These are phyloP conservation scores for Zenarchopterus dispar DNA, from an alignment of 2,797 vertebrate species.

Conservation along the genomic window DNA sequence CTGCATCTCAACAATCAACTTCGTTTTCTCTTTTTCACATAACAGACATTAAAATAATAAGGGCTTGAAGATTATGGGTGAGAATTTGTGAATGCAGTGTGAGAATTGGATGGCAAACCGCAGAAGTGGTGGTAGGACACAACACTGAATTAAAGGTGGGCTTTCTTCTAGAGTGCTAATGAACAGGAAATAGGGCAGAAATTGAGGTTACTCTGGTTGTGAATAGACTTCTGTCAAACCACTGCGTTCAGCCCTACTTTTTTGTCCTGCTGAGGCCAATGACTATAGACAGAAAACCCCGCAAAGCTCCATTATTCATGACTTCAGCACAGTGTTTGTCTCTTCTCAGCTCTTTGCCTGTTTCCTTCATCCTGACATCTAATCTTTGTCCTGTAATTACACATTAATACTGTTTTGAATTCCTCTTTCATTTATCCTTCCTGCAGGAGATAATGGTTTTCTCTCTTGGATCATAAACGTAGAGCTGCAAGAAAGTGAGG, in stretches of 20 bases:
- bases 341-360: constrained; percentile 3
- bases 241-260: constrained; percentile 2
- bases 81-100: constrained; percentile 19
- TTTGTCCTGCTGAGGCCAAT: constrained; percentile 7
- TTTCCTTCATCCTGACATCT: constrained; percentile 23
- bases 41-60: constrained; percentile 53
- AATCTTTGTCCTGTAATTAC: constrained; percentile 31
- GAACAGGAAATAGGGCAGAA: constrained; percentile 7
- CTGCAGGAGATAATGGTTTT: constrained; percentile 57
- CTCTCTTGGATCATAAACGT: constrained; percentile 46
- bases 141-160: constrained; percentile 19
- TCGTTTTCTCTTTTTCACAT: constrained; percentile 33
- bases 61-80: constrained; percentile 23
- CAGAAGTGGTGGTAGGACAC: constrained; percentile 15
- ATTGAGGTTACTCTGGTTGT: constrained; percentile 7
- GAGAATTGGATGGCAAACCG: constrained; percentile 11
- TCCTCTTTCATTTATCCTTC: constrained; percentile 22
- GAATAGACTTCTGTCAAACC: constrained; percentile 7
- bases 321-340: constrained; percentile 14
- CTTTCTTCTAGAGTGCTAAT: not conserved
- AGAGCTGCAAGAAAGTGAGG: constrained; percentile 17
- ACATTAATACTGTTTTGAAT: constrained; percentile 36
- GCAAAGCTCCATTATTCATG: constrained; percentile 41
- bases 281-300: constrained; percentile 11
- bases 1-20: not conserved